A percentile compares a stretch with the other conserved stretches of the same genome.
These are phyloP conservation scores for Dendrocincla fuliginosa DNA, from an alignment of 2,797 vertebrate genomes.

Conservation along the genomic window DNA sequence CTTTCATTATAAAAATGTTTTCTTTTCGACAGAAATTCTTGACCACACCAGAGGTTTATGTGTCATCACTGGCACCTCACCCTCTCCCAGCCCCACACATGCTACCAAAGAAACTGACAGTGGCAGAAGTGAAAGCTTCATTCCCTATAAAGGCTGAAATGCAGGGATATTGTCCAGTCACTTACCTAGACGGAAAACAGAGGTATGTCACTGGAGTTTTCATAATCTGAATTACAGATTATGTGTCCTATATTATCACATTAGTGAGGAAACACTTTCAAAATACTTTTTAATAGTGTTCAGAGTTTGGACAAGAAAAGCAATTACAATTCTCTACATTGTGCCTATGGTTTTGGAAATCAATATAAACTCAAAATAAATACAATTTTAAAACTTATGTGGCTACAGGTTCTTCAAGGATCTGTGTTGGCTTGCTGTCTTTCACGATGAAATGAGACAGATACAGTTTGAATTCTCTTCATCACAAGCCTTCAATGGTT, in stretches of 20 bases:
- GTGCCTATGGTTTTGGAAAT: not conserved
- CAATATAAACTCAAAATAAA: not conserved
- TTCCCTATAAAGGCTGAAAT: slow-evolving; percentile 88
- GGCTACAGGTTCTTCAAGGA: not conserved
- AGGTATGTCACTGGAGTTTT: slow-evolving; percentile 76
- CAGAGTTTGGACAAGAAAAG: not conserved
- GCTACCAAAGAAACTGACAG: slow-evolving; percentile 84
- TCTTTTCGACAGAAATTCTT: slow-evolving; percentile 84
- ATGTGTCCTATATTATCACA: not conserved
- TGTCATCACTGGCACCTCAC: slow-evolving; percentile 81
- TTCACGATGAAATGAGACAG: not conserved
- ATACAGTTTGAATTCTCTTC: not conserved
- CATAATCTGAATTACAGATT: not conserved
- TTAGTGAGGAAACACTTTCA: not conserved
- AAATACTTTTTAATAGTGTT: not conserved
- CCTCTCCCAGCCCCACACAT: slow-evolving; percentile 80
- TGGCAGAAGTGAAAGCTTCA: slow-evolving; percentile 81
- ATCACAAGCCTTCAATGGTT: not conserved
- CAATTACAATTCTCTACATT: not conserved
- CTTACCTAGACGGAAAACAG: slow-evolving; percentile 88
- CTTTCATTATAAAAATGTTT: not conserved
- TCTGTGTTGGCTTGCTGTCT: not conserved
- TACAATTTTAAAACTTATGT: not conserved
- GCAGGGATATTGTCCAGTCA: slow-evolving; percentile 92
- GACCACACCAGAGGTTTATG: slow-evolving; percentile 83